These are phyloP conservation scores for Pachyramphus minor DNA, from an alignment of 2,113 vertebrate species.

Conservation along the genomic window DNA sequence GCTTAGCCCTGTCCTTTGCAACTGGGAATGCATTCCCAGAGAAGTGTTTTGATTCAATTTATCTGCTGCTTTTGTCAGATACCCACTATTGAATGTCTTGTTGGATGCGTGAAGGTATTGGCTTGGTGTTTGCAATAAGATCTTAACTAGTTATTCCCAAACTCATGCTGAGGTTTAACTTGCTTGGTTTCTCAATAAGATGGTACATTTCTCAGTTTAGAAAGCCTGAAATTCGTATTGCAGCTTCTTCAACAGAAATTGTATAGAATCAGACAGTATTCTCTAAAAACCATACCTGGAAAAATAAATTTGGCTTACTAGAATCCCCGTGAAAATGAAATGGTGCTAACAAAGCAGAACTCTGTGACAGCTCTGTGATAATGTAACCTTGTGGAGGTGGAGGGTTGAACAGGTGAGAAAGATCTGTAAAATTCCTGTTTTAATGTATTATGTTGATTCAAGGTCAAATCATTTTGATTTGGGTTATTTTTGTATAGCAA, in stretches of 20 bases:
- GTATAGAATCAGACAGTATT: neutral
- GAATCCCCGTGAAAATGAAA: neutral
- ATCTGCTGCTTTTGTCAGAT: neutral
- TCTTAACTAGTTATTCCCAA: neutral
- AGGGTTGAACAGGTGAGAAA: neutral
- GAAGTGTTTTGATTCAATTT: rapidly evolving
- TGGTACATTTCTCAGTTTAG: neutral
- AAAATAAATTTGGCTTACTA: constrained; percentile 1
- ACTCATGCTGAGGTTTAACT: neutral
- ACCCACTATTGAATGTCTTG: rapidly evolving
- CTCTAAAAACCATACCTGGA: neutral
- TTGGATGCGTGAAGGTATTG: too few species aligned
- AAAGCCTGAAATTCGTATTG: neutral
- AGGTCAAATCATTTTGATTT: neutral
- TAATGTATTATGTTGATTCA: neutral
- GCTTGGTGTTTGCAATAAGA: neutral
- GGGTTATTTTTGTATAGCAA: neutral
- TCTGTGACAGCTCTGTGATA: constrained; percentile 23
- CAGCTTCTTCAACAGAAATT: neutral
- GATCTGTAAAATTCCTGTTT: neutral
- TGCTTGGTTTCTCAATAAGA: neutral
- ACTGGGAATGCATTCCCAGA: neutral
- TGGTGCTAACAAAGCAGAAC: neutral
- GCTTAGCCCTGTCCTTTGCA: neutral
- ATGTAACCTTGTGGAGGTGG: constrained; percentile 11